Evolutionary conservation across 2,113 vertebrate species (phyloP), one percentile per base, ranked within the genome.

Genomic region (Callithrix jacchus): DNA sequence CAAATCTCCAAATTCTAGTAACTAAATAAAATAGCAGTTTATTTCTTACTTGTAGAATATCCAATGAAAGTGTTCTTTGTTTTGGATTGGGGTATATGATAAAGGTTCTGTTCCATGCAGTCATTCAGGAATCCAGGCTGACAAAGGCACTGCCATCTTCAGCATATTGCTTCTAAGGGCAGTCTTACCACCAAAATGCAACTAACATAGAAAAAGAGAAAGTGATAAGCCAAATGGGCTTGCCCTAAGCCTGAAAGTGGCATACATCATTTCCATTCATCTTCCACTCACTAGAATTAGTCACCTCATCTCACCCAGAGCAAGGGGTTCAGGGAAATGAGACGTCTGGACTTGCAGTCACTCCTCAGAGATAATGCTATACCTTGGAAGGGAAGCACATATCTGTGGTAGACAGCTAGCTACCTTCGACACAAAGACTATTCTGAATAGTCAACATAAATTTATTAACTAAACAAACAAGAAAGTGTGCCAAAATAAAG

Each of bases 61-160:
- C n/a, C 56, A 74, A 1, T 66, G 20, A 58, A 35, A 6, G n/a
- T 9, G 4, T 30, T 74, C 7, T 58, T 52, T 13, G 6, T 35
- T 18, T 66, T 40, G 20, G 4, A 3, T 2, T 8, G 13, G 6
- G 3, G 12, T 27, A 5, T 49, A 4, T 5, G 3, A 2, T 5
- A 16, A 42, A 47, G 35, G 5, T 14, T 66, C 30, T 61, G 10
- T 40, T 54, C n/a, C 2, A 0, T 0, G 6, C 20, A 7, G 23
- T 54, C 37, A 9, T 25, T 47, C 23, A 0, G 71, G 76, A 25
- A 40, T 14, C 23, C 45, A 40, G n/a, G 11, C 73, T 86, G 49
- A n/a, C 23, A n/a, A 35, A 56, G 27, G 16, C 8, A 25, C 71
- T 12, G 1, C 54, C 25, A 10, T 18, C 27, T 82, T 74, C 35